These are phyloP conservation scores for Drosophila arizonae DNA, from an alignment of 1,140 invertebrate genomes.

Conservation along the genomic window DNA sequence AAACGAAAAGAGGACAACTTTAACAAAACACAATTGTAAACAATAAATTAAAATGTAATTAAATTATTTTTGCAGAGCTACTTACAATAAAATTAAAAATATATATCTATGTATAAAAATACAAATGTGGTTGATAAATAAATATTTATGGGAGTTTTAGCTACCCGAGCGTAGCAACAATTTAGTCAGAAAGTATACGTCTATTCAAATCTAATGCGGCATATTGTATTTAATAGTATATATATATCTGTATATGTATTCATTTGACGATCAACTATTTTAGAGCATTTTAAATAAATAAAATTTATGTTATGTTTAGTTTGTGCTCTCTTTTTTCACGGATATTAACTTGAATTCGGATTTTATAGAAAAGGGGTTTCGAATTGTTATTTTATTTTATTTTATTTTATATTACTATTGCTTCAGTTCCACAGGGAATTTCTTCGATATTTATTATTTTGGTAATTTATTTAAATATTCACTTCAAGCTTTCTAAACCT, in stretches of 20 bases:
- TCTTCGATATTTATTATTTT: too few relatives aligned
- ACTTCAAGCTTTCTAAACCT: too few relatives aligned
- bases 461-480: too few relatives aligned
- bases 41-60: slow-evolving; percentile 26
- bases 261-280: slow-evolving; percentile 27
- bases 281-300: slow-evolving; percentile 36
- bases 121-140: too few relatives aligned
- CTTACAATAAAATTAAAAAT: slow-evolving; percentile 29
- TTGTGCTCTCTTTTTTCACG: background rate
- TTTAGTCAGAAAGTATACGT: slow-evolving; percentile 7
- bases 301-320: slow-evolving; percentile 25
- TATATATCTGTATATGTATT: slow-evolving; percentile 18
- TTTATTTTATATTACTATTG: too few relatives aligned
- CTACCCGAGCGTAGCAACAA: background rate
- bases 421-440: too few relatives aligned
- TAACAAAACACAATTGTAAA: slow-evolving; percentile 29
- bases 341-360: too few relatives aligned
- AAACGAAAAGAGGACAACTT: slow-evolving; percentile 24
- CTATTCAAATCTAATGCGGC: slow-evolving; percentile 1
- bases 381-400: too few relatives aligned
- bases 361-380: too few relatives aligned
- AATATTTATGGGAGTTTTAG: background rate
- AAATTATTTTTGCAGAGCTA: slow-evolving; percentile 46
- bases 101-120: slow-evolving; percentile 1
- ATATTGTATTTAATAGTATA: slow-evolving; percentile 17